phyloP scores from a whole-genome alignment of 2,888 invertebrate species.

The Mythimna albipuncta region DNA sequence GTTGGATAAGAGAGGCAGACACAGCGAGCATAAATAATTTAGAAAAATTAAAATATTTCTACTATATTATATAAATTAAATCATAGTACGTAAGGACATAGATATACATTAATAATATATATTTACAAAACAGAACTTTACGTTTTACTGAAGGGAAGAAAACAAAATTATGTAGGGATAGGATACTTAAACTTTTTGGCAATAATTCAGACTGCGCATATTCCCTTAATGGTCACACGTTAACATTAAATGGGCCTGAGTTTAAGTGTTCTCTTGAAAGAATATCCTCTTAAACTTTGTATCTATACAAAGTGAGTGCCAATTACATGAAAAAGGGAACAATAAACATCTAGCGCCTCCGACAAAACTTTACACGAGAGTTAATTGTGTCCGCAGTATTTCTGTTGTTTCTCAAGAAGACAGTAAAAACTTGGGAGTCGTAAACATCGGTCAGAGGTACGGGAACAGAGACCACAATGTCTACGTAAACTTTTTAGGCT shows the following conservation, averaged over 20 bases:
- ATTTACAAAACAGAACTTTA: neutral
- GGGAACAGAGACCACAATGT: constrained; percentile 55
- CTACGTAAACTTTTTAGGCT: constrained; percentile 53
- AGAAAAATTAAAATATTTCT: too few relatives aligned
- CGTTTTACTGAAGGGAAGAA: neutral
- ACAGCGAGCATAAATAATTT: too few relatives aligned
- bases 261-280: constrained; percentile 36
- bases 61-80: too few relatives aligned
- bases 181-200: neutral
- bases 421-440: constrained; percentile 73
- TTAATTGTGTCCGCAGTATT: constrained; percentile 75
- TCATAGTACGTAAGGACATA: too few relatives aligned
- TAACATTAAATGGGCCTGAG: constrained; percentile 32
- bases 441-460: constrained; percentile 67
- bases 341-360: constrained; percentile 52
- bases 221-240: constrained; percentile 21
- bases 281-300: constrained; percentile 54
- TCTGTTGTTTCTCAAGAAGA: constrained; percentile 66
- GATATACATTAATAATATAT: neutral
- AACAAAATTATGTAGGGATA: neutral
- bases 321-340: constrained; percentile 64
- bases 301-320: constrained; percentile 58
- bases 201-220: constrained; percentile 19
- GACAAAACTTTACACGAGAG: constrained; percentile 72
- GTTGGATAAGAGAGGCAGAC: too few relatives aligned